Evolutionary conservation across 2,113 vertebrate genomes (phyloP).

Genomic region (Oreotrochilus melanogaster): DNA sequence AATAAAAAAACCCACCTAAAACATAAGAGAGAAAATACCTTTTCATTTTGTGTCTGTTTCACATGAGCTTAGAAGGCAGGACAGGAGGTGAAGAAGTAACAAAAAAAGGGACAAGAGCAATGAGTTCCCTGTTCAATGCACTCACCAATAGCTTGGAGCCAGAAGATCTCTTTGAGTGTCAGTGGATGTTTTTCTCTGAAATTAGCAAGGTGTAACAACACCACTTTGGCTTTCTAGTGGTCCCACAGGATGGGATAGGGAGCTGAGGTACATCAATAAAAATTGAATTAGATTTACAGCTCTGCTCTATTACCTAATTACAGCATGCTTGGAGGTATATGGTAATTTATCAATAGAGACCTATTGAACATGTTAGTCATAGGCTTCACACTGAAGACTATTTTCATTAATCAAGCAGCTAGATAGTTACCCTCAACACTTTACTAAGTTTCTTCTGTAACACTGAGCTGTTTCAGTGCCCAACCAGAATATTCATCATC

Average conservation of each 20-base stretch:
- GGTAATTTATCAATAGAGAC: slow-evolving; percentile 66
- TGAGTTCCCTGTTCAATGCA: neutral
- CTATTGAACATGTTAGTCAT: slow-evolving; percentile 53
- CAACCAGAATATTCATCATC: neutral
- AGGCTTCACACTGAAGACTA: neutral
- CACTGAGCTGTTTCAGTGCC: neutral
- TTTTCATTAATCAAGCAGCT: slow-evolving; percentile 54
- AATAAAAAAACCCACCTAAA: too few species aligned
- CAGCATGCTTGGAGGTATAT: slow-evolving; percentile 37
- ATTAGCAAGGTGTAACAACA: slow-evolving; percentile 10
- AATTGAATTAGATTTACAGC: slow-evolving; percentile 63
- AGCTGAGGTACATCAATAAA: slow-evolving; percentile 60
- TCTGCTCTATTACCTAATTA: slow-evolving; percentile 61
- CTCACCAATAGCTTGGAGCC: neutral
- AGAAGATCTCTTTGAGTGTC: neutral
- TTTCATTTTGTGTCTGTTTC: neutral
- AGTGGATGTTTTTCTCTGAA: neutral
- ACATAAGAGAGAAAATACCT: neutral
- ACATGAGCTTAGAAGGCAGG: neutral
- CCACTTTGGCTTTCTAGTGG: neutral
- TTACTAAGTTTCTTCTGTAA: neutral
- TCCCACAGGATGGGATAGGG: slow-evolving; percentile 24
- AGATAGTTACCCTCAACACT: neutral
- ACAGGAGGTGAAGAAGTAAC: neutral
- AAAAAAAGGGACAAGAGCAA: neutral